Conservation (phyloP, 2,113 vertebrate genomes). For the Paedocypris sp. region DNA sequence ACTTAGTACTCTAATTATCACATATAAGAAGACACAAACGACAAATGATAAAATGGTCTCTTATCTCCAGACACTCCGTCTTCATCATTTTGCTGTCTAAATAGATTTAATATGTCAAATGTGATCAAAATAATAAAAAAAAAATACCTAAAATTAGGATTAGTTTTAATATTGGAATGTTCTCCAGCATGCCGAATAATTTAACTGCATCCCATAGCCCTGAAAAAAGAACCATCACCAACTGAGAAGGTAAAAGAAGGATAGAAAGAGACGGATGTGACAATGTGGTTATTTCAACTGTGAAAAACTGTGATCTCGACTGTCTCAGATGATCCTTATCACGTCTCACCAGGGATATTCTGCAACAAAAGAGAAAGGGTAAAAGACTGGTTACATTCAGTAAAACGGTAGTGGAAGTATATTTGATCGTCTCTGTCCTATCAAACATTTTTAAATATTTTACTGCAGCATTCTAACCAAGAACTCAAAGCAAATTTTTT, state of each 20-base stretch:
- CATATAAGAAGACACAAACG: neutral
- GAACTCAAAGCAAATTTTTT: no score
- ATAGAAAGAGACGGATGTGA: neutral
- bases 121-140: no score
- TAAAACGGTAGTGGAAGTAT: no score
- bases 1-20: neutral
- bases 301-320: slow-evolving; percentile 21
- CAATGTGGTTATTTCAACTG: slow-evolving; percentile 14
- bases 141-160: slow-evolving; percentile 8
- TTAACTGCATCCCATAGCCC: slow-evolving; percentile 28
- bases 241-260: neutral
- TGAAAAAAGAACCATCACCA: slow-evolving; percentile 16
- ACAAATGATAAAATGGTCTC: neutral
- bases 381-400: no score
- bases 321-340: slow-evolving; percentile 21
- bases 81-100: neutral
- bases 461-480: no score
- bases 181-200: slow-evolving; percentile 26
- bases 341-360: slow-evolving; percentile 21
- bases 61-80: neutral
- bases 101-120: neutral
- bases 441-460: no score
- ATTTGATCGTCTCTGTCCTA: no score
- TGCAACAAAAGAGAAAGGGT: slow-evolving; percentile 7
- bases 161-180: slow-evolving; percentile 12